Evolutionary conservation across 2,113 vertebrate species (phyloP).

Genomic region (Callospermophilus lateralis): DNA sequence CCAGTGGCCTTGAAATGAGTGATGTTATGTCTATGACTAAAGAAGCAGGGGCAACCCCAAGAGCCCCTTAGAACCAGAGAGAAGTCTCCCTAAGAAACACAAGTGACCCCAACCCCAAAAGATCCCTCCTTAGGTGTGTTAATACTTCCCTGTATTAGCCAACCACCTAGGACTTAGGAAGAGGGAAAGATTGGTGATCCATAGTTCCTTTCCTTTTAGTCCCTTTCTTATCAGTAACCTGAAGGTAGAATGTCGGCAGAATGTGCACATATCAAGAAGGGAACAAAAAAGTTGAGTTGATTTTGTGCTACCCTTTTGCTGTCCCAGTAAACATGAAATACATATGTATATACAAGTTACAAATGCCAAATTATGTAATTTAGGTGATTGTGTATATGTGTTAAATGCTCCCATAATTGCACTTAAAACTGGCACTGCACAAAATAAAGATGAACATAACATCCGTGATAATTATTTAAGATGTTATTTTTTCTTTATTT

Average conservation of each 20-base stretch:
- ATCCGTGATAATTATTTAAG: neutral
- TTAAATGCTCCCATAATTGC: neutral
- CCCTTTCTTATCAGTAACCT: neutral
- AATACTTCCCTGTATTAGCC: neutral
- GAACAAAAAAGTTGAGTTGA: neutral
- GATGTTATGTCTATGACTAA: neutral
- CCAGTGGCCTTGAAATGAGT: neutral
- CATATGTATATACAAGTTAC: neutral
- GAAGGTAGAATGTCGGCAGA: neutral
- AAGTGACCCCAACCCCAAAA: neutral
- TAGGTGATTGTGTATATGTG: neutral
- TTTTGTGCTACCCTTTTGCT: neutral
- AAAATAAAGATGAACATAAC: neutral
- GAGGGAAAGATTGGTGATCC: neutral
- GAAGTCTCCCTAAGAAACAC: neutral
- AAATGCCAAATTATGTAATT: neutral
- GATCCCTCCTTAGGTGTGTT: no score
- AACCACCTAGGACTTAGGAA: neutral
- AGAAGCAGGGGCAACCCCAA: no score
- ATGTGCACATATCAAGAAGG: neutral
- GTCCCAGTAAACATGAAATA: neutral
- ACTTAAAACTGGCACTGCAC: neutral
- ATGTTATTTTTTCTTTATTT: conserved; percentile 34
- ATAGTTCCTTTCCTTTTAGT: neutral
- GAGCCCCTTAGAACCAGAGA: neutral